Evolutionary conservation across 64 coral and sea anemone genomes (phyloP).

Genomic region (Astreopora myriophthalma): DNA sequence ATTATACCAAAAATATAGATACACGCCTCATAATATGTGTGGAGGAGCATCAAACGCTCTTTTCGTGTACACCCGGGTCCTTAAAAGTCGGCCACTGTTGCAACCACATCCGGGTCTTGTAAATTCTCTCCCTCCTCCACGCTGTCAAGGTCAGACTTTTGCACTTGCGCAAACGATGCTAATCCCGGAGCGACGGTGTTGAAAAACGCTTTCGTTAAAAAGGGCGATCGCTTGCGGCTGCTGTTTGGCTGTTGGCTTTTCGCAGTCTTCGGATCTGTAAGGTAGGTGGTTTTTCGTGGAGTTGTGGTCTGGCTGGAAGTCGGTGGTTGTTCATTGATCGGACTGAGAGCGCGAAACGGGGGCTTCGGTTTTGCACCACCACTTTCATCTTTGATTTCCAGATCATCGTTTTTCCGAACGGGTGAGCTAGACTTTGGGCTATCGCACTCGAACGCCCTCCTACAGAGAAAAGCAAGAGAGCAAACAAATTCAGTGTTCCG

Average conservation of each 20-base stretch:
- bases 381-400: not conserved
- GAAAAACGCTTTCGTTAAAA: conserved; percentile 74
- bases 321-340: not conserved
- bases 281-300: too few species aligned
- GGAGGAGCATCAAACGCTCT: not conserved
- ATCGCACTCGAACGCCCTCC: not conserved
- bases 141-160: not conserved
- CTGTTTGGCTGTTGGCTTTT: not conserved
- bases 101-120: conserved; percentile 36
- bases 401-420: not conserved
- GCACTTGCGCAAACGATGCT: conserved; percentile 47
- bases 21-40: too few species aligned
- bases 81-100: conserved; percentile 65
- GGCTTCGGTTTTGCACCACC: not conserved
- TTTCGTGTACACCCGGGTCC: not conserved
- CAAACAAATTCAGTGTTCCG: not conserved
- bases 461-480: not conserved
- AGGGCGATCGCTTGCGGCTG: not conserved
- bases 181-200: conserved; percentile 80
- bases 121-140: not conserved
- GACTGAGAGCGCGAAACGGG: not conserved
- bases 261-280: too few species aligned
- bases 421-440: not conserved
- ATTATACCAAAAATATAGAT: too few species aligned
- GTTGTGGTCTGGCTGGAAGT: not conserved